phyloP scores from a whole-genome alignment of 2,113 vertebrate genomes.

The Apodemus speciosus region DNA sequence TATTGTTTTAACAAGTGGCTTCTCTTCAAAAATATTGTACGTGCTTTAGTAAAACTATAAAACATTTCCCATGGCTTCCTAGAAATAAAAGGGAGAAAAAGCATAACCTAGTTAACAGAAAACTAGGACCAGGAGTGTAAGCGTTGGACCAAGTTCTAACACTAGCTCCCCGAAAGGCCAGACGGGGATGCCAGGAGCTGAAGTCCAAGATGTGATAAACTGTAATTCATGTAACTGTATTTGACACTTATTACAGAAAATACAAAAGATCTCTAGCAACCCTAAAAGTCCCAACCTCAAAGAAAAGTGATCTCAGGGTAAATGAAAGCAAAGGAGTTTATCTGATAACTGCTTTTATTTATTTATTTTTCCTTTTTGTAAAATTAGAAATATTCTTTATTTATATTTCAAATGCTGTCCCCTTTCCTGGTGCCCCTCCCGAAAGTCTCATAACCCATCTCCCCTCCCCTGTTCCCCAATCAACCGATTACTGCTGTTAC shows the following conservation, averaged over 20 bases:
- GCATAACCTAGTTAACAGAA: background rate
- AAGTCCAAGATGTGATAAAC: background rate
- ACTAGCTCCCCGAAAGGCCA: background rate
- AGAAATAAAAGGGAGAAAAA: background rate
- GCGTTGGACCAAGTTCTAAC: background rate
- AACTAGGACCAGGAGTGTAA: background rate
- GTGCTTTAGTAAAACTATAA: background rate
- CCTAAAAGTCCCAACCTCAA: conserved; percentile 32
- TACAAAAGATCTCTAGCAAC: conserved; percentile 22
- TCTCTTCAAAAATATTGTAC: background rate
- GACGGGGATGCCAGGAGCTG: background rate
- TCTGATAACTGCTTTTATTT: conserved; percentile 56
- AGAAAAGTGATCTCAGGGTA: conserved; percentile 27
- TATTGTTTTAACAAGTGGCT: background rate
- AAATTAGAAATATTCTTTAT: too few relatives aligned
- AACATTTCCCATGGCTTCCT: background rate
- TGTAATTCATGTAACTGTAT: background rate
- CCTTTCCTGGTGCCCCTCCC: too few relatives aligned
- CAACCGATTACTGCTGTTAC: conserved; percentile 48
- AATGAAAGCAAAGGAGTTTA: conserved; percentile 37
- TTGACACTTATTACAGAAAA: conserved; percentile 56
- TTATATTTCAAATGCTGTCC: too few relatives aligned
- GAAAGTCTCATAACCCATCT: too few relatives aligned
- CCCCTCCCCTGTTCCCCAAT: too few relatives aligned
- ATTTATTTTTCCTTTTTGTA: too few relatives aligned